phyloP scores from a whole-genome alignment of 2,797 vertebrate species.

The Merluccius polli region DNA sequence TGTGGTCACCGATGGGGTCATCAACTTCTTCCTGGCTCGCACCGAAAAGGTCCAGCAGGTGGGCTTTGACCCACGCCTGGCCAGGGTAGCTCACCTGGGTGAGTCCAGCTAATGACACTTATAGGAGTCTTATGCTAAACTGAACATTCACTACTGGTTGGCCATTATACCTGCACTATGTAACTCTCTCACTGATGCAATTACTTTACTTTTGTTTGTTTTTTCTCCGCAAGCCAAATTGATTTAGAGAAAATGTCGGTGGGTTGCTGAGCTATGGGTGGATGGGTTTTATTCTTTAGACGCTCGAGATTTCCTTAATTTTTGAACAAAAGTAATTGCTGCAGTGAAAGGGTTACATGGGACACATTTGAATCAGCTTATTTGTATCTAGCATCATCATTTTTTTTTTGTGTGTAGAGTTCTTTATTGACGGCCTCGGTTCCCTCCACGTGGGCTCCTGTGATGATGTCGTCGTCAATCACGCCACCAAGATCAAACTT shows the following conservation, averaged over 20 bases:
- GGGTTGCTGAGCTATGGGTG: background rate
- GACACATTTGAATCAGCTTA: background rate
- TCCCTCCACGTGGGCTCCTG: slow-evolving; percentile 88
- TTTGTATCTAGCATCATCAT: background rate
- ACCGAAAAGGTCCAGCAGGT: slow-evolving; percentile 88
- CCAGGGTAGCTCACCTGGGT: slow-evolving; percentile 86
- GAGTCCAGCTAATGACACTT: slow-evolving; percentile 51
- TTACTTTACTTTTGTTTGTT: too few species aligned
- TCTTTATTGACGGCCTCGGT: slow-evolving; percentile 88
- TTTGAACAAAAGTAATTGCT: background rate
- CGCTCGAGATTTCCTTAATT: background rate
- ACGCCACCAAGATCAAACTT: slow-evolving; percentile 88
- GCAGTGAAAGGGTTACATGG: background rate
- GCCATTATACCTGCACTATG: too few species aligned
- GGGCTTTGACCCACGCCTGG: slow-evolving; percentile 87
- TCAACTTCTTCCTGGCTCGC: slow-evolving; percentile 94
- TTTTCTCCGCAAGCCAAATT: too few species aligned
- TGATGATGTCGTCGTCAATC: slow-evolving; percentile 85
- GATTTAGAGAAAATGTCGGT: too few species aligned
- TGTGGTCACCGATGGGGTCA: slow-evolving; percentile 88
- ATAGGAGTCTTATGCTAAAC: too few species aligned
- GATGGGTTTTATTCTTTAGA: background rate
- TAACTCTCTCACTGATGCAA: too few species aligned
- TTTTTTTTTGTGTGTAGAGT: slow-evolving; percentile 58
- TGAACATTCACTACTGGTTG: too few species aligned